phyloP scores from a whole-genome alignment of 2,113 vertebrate genomes.

The Aphyosemion australe region DNA sequence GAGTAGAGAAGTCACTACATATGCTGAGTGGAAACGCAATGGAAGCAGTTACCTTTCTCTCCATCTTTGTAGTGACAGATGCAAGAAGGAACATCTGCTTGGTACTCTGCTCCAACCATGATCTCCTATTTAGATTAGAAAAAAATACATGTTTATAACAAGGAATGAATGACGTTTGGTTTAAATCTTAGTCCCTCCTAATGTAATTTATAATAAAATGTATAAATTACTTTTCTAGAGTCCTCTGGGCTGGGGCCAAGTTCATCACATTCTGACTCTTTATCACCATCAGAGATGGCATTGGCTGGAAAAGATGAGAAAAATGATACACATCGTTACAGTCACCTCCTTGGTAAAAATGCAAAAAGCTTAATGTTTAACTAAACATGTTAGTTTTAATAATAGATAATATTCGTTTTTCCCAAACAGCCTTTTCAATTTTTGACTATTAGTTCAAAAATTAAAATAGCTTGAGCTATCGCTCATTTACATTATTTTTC shows the following conservation, averaged over 20 bases:
- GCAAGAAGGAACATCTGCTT: constrained; percentile 92
- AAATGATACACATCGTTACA: background rate
- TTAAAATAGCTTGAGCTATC: too few relatives aligned
- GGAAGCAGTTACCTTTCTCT: constrained; percentile 81
- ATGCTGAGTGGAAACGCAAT: background rate
- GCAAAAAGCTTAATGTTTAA: background rate
- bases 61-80: constrained; percentile 82
- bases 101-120: constrained; percentile 95
- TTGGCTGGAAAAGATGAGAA: constrained; percentile 82
- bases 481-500: too few relatives aligned
- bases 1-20: background rate
- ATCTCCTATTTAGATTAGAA: constrained; percentile 85
- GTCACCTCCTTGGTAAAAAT: background rate
- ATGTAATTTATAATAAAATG: background rate
- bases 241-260: constrained; percentile 92
- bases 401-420: background rate
- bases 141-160: background rate
- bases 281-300: constrained; percentile 91
- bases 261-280: constrained; percentile 93
- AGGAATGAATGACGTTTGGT: background rate
- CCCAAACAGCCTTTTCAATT: too few relatives aligned
- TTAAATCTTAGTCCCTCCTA: background rate
- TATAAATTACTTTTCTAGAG: constrained; percentile 86
- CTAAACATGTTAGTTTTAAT: rapidly evolving
- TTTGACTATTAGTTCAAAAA: too few relatives aligned